Conservation (phyloP, 2,797 vertebrate species). For the Tragopan temminckii region DNA sequence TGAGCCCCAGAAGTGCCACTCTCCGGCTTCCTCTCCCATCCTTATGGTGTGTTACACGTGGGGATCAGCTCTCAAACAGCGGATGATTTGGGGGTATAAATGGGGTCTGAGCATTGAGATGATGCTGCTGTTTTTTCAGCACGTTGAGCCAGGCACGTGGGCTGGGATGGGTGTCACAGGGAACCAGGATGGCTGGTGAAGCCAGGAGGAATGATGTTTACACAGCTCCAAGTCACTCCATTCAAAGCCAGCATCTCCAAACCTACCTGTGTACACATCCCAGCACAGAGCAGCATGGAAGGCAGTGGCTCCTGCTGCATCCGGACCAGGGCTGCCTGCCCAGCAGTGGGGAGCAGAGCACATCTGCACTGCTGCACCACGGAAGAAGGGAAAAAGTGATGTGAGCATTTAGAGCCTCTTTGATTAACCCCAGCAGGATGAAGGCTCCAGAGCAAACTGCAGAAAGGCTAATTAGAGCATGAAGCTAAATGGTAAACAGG, state of each 20-base stretch:
- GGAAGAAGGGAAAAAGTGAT: background rate
- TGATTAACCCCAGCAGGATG: background rate
- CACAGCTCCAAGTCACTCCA: background rate
- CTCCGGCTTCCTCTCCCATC: background rate
- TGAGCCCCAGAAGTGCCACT: background rate
- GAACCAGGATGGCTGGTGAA: background rate
- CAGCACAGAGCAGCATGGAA: background rate
- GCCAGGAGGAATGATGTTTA: background rate
- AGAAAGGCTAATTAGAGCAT: background rate
- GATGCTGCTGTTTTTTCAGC: background rate
- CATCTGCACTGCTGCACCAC: fast-evolving
- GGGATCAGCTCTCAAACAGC: background rate
- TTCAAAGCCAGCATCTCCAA: background rate
- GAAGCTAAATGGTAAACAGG: background rate
- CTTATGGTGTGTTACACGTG: background rate
- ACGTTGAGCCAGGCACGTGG: fast-evolving
- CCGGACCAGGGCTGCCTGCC: fast-evolving
- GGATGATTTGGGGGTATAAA: background rate
- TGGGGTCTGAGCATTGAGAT: fast-evolving
- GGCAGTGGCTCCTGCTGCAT: background rate
- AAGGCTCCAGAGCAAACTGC: background rate
- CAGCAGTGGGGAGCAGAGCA: background rate
- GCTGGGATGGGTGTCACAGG: background rate
- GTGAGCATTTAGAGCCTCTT: background rate
- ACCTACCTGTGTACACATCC: fast-evolving